Base-by-base conservation (phyloP, 2,888 invertebrate genomes). In the Philereme vetulata region DNA sequence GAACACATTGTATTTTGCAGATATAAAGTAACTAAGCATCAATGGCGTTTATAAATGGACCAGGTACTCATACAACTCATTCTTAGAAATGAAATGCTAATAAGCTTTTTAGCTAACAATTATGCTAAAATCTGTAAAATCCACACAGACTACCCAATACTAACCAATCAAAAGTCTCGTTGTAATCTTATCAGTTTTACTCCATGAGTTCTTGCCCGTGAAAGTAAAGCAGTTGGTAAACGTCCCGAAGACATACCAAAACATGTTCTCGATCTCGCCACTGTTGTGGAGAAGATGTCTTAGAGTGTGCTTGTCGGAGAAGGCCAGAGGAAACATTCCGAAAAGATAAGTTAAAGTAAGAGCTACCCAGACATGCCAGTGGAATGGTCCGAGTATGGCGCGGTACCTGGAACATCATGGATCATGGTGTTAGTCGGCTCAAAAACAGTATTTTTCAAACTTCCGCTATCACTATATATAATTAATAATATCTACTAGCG, bases 221-320 rank as follows among this genome's bases (percentile, higher is more conserved):
- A 95, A 95, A 0, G 95, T 95, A 72, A 97, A 96, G 70, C 95
- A 95, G 75, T 97, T 97, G 0, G 97, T 97, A 76, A 96, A 97
- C 46, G 96, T 96, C 4, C 96, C 96, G 73, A 96, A 97, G 56
- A 97, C 96, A 76, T 96, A 96, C 96, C 96, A 97, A 80, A 96
- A 96, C 96, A 96, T 96, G 72, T 96, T 95, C 83, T 96, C 96
- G 42, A 96, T 89, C 87, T 96, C 95, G 51, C 95, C 94, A 60
- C 95, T 95, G 69, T 95, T 94, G 44, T 94, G 92, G 35, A 96
- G 72, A 36, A 96, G 85, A 75, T 95, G 95, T 6, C 85, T 90
- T 11, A 96, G 78, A 0, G 95, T 94, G 60, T 95, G 93, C 70
- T 95, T 95, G 73, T 96, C 95, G 0, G 95, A 96, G 76, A 95